A percentile compares a stretch with the other conserved stretches of the same genome.
These are phyloP conservation scores for Austrolebias charrua DNA, from an alignment of 2,797 vertebrate genomes.

Conservation along the genomic window DNA sequence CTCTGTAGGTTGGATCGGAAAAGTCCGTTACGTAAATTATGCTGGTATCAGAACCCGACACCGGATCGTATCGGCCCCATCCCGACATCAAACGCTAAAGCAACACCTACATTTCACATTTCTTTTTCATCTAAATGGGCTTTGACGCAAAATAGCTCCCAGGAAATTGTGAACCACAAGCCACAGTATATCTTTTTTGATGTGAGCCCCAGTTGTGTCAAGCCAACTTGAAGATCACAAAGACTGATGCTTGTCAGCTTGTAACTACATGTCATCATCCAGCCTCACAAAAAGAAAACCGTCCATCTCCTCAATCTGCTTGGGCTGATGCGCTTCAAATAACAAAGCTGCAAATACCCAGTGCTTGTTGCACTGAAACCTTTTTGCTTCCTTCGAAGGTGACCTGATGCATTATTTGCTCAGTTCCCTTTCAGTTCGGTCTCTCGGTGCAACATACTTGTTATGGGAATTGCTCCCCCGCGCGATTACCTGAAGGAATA, in stretches of 20 bases:
- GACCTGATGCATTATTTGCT: conserved; percentile 7
- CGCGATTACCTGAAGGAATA: no score
- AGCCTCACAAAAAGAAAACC: conserved; percentile 1
- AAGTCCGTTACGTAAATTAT: no score
- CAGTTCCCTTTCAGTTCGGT: no score
- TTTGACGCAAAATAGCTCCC: not conserved
- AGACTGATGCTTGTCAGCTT: not conserved
- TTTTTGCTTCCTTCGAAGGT: not conserved
- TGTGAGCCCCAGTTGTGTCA: conserved; percentile 1
- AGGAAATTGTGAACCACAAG: conserved; percentile 7
- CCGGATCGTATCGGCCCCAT: no score
- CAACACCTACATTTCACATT: conserved; percentile 3
- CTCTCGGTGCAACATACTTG: no score
- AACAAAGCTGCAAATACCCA: not conserved
- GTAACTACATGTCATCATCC: not conserved
- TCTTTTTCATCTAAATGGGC: not conserved
- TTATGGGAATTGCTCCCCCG: no score
- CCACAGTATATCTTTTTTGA: conserved; percentile 4
- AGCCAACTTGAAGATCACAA: conserved; percentile 4
- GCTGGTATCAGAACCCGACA: no score
- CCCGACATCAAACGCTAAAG: conserved; percentile 1
- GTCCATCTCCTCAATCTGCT: not conserved
- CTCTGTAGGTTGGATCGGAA: no score
- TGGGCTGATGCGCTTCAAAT: not conserved
- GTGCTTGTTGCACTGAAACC: not conserved